Conservation (phyloP, 1,140 invertebrate species). For the Colletes latitarsis region DNA sequence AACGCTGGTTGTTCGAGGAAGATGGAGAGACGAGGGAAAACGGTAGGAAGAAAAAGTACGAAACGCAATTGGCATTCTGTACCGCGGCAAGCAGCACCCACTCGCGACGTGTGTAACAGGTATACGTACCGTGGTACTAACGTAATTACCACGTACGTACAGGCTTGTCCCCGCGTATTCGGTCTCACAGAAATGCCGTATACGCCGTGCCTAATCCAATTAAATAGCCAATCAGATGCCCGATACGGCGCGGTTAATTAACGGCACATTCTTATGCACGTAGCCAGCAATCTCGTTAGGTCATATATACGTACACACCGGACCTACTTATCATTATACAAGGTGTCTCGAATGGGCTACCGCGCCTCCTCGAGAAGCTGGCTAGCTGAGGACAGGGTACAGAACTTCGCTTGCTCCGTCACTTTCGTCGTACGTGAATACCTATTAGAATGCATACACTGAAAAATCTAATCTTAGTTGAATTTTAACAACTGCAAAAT, state of each 20-base stretch:
- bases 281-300: constrained; percentile 67
- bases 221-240: constrained; percentile 74
- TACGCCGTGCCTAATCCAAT: constrained; percentile 71
- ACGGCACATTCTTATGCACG: constrained; percentile 74
- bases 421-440: no score
- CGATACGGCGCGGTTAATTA: constrained; percentile 74
- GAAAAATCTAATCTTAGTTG: no score
- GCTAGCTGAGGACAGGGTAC: no score
- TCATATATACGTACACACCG: constrained; percentile 40
- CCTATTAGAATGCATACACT: no score
- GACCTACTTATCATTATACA: constrained; percentile 62
- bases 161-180: constrained; percentile 40
- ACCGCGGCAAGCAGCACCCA: constrained; percentile 52
- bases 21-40: constrained; percentile 9
- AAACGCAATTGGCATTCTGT: constrained; percentile 68
- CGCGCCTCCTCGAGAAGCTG: no score
- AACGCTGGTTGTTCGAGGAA: not conserved
- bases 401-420: no score
- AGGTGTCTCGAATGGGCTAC: constrained; percentile 27
- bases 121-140: constrained; percentile 49
- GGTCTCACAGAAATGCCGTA: constrained; percentile 61
- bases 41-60: constrained; percentile 28
- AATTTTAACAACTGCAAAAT: no score
- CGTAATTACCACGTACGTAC: constrained; percentile 61
- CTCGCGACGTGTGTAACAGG: constrained; percentile 53